Evolutionary conservation across 2,113 vertebrate genomes (phyloP).

Genomic region (Anhinga anhinga): DNA sequence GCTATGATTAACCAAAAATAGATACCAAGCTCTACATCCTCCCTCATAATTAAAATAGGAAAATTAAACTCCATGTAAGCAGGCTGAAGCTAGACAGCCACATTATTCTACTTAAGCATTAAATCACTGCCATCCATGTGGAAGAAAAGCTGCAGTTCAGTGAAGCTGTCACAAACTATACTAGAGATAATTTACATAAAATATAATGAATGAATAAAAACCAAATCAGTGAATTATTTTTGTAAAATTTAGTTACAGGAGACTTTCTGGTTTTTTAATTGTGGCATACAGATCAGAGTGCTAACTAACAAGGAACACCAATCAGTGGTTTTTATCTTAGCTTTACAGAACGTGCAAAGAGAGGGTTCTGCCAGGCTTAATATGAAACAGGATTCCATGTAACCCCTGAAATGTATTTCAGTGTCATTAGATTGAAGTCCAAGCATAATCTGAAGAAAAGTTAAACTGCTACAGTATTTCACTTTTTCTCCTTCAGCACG

Average conservation of each 20-base stretch:
- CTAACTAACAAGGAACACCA: not conserved
- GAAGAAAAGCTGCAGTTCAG: not conserved
- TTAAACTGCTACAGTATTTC: not conserved
- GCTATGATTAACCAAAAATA: constrained; percentile 47
- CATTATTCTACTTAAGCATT: not conserved
- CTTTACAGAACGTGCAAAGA: not conserved
- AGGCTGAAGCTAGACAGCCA: not conserved
- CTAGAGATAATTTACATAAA: not conserved
- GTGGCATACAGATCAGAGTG: not conserved
- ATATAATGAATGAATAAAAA: not conserved
- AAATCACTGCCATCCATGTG: not conserved
- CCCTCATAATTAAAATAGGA: constrained; percentile 34
- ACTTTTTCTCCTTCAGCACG: not conserved
- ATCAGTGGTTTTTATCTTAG: not conserved
- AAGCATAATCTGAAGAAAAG: not conserved
- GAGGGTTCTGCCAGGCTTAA: not conserved
- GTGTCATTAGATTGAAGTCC: not conserved
- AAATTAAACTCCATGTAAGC: constrained; percentile 21
- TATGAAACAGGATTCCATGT: not conserved
- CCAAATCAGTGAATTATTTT: not conserved
- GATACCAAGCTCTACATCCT: constrained; percentile 37
- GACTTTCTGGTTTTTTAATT: not conserved
- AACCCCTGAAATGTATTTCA: not conserved
- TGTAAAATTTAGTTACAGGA: not conserved
- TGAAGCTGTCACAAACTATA: not conserved